Evolutionary conservation across 2,113 vertebrate genomes (phyloP).

Genomic region (Glaucidium brasilianum): DNA sequence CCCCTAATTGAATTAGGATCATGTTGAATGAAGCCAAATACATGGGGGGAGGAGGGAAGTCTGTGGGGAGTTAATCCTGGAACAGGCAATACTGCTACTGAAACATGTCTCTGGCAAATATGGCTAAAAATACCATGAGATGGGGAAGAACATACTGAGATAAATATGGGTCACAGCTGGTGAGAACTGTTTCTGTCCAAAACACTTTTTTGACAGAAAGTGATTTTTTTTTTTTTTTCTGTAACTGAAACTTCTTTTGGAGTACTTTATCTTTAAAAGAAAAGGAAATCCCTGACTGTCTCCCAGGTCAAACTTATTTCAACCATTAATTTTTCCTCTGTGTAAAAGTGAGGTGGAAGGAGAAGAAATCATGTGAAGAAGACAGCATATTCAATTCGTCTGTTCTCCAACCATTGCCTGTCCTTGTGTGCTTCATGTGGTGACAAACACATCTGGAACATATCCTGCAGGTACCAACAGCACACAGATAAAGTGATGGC

Average conservation of each 20-base stretch:
- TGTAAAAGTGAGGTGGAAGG: neutral
- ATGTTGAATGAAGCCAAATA: neutral
- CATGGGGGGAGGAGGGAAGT: neutral
- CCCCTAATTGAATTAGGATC: neutral
- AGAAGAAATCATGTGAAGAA: neutral
- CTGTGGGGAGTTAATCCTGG: neutral
- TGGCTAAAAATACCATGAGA: neutral
- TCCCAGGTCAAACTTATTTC: neutral
- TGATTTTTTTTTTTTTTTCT: neutral
- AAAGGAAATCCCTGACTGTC: neutral
- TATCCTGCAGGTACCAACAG: neutral
- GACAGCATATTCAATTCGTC: neutral
- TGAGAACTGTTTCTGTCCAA: neutral
- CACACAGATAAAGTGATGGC: accelerated
- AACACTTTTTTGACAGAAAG: neutral
- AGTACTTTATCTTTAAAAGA: neutral
- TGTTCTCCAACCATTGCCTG: accelerated
- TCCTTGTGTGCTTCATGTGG: accelerated
- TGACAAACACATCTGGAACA: accelerated
- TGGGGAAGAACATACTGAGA: neutral
- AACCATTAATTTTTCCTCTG: neutral
- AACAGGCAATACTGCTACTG: neutral
- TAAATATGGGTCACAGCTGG: neutral
- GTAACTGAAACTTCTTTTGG: neutral
- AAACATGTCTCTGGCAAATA: neutral